Evolutionary conservation across 2,888 invertebrate genomes (phyloP).

Genomic region (Caenorhabditis plicata): DNA sequence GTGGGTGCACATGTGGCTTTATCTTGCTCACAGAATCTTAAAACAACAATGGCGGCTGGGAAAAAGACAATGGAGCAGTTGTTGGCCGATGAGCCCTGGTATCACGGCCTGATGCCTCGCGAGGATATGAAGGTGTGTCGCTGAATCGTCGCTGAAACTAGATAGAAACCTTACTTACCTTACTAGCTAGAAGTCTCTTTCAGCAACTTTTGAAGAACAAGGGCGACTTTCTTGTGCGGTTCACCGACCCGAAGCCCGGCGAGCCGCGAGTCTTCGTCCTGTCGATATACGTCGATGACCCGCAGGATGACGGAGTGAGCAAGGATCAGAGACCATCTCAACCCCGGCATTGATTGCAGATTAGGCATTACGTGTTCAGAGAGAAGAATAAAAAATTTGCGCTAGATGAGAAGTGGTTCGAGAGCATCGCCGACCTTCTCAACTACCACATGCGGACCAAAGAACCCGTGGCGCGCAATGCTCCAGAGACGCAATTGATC

Average conservation of each 20-base stretch:
- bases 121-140: conserved; percentile 51
- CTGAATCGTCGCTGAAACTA: no score
- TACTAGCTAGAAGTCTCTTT: no score
- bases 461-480: conserved; percentile 25
- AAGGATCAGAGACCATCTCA: background rate
- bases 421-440: conserved; percentile 27
- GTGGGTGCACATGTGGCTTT: no score
- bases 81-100: conserved; percentile 29
- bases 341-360: conserved; percentile 21
- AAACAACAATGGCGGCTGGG: no score
- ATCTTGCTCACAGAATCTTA: no score
- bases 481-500: conserved; percentile 15
- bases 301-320: conserved; percentile 2
- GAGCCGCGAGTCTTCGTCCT: conserved; percentile 37
- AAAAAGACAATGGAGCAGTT: conserved; percentile 3
- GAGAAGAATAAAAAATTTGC: conserved; percentile 19
- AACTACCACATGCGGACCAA: conserved; percentile 31
- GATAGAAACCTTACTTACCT: no score
- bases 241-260: conserved; percentile 41
- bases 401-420: conserved; percentile 34
- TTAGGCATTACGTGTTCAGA: conserved; percentile 40
- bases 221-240: conserved; percentile 49
- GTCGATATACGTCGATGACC: conserved; percentile 18
- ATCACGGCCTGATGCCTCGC: conserved; percentile 51
- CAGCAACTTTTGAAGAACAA: conserved; percentile 30